These are phyloP conservation scores for Pandion haliaetus DNA, from an alignment of 2,113 vertebrate genomes.

Conservation along the genomic window DNA sequence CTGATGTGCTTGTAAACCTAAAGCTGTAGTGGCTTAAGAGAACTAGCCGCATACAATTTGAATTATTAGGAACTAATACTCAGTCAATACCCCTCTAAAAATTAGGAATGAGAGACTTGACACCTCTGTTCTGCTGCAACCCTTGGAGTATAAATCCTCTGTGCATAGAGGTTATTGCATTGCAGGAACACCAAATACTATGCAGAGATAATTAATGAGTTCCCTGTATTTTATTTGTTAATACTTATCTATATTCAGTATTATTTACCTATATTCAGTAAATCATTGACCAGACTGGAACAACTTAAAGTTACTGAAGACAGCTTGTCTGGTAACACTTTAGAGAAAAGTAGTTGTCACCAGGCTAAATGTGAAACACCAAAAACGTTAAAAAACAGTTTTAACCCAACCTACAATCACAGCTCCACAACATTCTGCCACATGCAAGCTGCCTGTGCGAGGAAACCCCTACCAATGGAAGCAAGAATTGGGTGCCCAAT, in stretches of 20 bases:
- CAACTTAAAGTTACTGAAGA: not conserved
- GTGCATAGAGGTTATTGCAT: accelerated
- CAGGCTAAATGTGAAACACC: not conserved
- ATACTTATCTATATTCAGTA: not conserved
- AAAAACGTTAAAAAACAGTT: not conserved
- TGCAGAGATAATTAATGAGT: not conserved
- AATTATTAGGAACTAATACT: not conserved
- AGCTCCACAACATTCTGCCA: not conserved
- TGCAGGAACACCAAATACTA: not conserved
- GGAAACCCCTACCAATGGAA: not conserved
- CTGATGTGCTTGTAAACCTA: not conserved
- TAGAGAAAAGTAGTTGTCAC: not conserved
- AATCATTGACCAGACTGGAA: not conserved
- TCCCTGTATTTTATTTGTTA: not conserved
- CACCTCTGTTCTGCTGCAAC: not conserved
- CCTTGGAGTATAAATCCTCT: not conserved
- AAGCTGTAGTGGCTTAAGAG: not conserved
- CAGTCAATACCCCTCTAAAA: not conserved
- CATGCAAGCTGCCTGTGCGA: not conserved
- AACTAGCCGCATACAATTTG: not conserved
- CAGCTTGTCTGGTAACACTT: not conserved
- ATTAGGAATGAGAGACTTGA: not conserved
- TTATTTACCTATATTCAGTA: not conserved
- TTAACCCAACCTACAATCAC: not conserved
- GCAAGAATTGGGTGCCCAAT: not conserved